Percentiles rank a stretch among this genome's conserved stretches.
phyloP scores from a whole-genome alignment of 2,888 invertebrate species.

The Ceraclea dissimilis region DNA sequence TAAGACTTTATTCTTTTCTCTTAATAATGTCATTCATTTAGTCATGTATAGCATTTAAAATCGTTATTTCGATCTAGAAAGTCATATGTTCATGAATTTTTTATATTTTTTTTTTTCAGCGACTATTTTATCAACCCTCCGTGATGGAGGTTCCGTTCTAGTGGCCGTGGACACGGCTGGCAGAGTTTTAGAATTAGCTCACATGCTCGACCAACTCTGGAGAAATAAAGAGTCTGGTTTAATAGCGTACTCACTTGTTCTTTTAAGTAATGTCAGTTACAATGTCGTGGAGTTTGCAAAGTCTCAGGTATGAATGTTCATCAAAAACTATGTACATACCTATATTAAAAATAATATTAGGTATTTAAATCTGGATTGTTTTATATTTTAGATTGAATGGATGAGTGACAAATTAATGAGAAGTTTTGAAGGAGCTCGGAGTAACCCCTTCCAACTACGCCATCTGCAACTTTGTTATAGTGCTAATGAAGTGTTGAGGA shows the following conservation, averaged over 20 bases:
- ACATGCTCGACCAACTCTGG: slow-evolving; percentile 94
- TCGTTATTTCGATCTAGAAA: not conserved
- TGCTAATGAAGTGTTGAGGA: slow-evolving; percentile 73
- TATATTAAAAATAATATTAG: too few relatives aligned
- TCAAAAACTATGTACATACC: not conserved
- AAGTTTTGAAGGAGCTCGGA: slow-evolving; percentile 81
- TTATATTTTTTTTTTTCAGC: slow-evolving; percentile 47
- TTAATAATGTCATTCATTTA: slow-evolving; percentile 21
- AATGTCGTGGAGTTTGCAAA: slow-evolving; percentile 99
- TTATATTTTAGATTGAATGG: slow-evolving; percentile 78
- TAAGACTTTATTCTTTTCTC: slow-evolving; percentile 38
- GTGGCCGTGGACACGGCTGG: slow-evolving; percentile 97
- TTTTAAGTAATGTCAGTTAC: slow-evolving; percentile 94
- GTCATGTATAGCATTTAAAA: not conserved
- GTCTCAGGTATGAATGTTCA: slow-evolving; percentile 57
- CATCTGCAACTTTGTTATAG: slow-evolving; percentile 93
- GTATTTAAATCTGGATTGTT: not conserved
- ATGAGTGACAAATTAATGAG: slow-evolving; percentile 98
- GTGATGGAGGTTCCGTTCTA: slow-evolving; percentile 91
- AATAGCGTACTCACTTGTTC: slow-evolving; percentile 85
- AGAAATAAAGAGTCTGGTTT: slow-evolving; percentile 92
- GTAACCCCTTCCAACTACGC: slow-evolving; percentile 93
- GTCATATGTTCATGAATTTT: not conserved
- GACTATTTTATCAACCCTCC: slow-evolving; percentile 86
- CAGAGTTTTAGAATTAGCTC: slow-evolving; percentile 89